A percentile compares a stretch with the other conserved stretches of the same genome.
Conservation (phyloP, 2,113 vertebrate genomes). For the Pluvialis apricaria region DNA sequence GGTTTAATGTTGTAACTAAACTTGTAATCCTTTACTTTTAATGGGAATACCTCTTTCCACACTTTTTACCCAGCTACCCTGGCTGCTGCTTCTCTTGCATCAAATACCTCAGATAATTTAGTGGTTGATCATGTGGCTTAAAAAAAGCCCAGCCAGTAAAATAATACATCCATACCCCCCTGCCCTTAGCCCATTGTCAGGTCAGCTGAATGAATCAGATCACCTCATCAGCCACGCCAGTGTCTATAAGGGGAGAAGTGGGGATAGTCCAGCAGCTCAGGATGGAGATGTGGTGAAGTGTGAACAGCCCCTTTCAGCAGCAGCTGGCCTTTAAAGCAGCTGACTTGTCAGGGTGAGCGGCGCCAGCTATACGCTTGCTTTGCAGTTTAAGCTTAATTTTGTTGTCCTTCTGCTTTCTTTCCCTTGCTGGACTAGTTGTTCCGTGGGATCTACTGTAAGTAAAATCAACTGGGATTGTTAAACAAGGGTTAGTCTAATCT, state of each 20-base stretch:
- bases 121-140: neutral
- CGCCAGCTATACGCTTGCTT: accelerated
- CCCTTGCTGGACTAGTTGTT: neutral
- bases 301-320: neutral
- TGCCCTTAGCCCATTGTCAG: neutral
- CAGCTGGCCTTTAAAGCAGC: neutral
- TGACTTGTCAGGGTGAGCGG: neutral
- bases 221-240: neutral
- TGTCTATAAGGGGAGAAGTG: neutral
- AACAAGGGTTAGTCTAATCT: neutral
- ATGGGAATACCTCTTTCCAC: neutral
- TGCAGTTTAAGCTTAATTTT: neutral
- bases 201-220: neutral
- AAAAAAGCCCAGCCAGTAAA: neutral
- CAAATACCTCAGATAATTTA: neutral
- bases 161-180: neutral
- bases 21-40: neutral
- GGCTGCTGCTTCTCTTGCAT: neutral
- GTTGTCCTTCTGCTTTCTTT: neutral
- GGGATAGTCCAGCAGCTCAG: neutral
- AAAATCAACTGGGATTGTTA: neutral
- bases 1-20: constrained; percentile 1
- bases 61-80: neutral
- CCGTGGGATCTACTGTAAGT: neutral
- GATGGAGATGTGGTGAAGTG: neutral